Percentiles rank a stretch among this genome's conserved stretches.
Evolutionary conservation across 2,888 invertebrate species (phyloP).

Genomic region (Macropis europaea): DNA sequence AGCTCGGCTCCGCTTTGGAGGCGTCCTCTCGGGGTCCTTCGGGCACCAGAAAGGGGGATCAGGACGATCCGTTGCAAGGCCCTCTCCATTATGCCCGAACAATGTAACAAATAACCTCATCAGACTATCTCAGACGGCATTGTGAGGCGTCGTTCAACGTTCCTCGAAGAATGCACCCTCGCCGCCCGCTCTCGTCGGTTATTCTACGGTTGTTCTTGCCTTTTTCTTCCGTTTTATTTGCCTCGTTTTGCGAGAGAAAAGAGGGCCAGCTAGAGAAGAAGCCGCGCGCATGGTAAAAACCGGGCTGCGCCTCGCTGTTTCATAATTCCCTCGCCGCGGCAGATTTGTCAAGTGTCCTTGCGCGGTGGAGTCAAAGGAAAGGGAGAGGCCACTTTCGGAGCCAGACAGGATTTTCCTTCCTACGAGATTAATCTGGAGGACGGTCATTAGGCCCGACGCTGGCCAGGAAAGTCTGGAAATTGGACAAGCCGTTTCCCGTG

Average conservation of each 20-base stretch:
- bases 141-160: constrained; percentile 63
- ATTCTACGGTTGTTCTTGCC: not conserved
- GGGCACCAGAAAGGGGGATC: constrained; percentile 54
- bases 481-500: constrained; percentile 15
- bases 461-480: constrained; percentile 28
- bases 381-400: not conserved
- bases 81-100: constrained; percentile 70
- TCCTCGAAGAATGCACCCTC: constrained; percentile 57
- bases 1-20: constrained; percentile 35
- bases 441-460: constrained; percentile 25
- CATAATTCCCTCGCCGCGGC: constrained; percentile 37
- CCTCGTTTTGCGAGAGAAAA: constrained; percentile 41
- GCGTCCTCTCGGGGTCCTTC: constrained; percentile 42
- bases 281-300: no score
- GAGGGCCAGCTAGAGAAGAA: constrained; percentile 26
- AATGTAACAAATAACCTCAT: constrained; percentile 75
- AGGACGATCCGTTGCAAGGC: constrained; percentile 60
- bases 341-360: constrained; percentile 44
- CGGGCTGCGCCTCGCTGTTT: constrained; percentile 21
- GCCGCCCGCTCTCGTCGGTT: constrained; percentile 5
- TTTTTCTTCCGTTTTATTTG: constrained; percentile 10
- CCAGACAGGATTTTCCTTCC: constrained; percentile 37
- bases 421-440: constrained; percentile 22
- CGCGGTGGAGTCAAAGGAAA: constrained; percentile 11
- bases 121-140: constrained; percentile 68